These are phyloP conservation scores for Dromococcyx pavoninus DNA, from an alignment of 2,797 vertebrate genomes.

Conservation along the genomic window DNA sequence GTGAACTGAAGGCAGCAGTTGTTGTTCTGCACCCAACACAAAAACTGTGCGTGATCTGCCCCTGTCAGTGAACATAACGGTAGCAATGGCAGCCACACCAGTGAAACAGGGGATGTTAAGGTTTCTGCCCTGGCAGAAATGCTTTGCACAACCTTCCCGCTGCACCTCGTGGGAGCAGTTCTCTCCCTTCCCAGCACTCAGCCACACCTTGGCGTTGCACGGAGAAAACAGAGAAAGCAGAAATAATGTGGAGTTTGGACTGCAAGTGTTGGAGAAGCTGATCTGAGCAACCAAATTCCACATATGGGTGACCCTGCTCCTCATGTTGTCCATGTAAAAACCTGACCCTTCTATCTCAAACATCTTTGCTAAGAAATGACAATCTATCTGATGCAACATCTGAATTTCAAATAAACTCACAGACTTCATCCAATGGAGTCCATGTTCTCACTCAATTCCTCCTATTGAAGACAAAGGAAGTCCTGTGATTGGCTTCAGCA, in stretches of 20 bases:
- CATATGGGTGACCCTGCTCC: background rate
- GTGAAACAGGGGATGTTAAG: background rate
- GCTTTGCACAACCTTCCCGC: background rate
- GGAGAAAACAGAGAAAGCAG: background rate
- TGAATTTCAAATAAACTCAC: background rate
- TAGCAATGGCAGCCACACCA: background rate
- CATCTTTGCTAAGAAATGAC: background rate
- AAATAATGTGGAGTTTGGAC: background rate
- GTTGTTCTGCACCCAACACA: background rate
- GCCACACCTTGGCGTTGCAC: background rate
- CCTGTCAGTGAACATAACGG: background rate
- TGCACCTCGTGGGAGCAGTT: background rate
- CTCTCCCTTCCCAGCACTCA: background rate
- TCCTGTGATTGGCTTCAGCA: background rate
- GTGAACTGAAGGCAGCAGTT: background rate
- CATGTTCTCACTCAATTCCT: background rate
- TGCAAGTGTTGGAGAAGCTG: background rate
- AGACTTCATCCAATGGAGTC: background rate
- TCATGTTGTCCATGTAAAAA: accelerated
- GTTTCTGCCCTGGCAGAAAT: background rate
- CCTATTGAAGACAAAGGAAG: background rate
- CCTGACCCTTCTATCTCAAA: background rate
- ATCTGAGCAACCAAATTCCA: background rate
- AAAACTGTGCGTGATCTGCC: background rate
- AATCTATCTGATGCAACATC: background rate